These are phyloP conservation scores for Anabas testudineus DNA, from an alignment of 2,797 vertebrate species.

Conservation along the genomic window DNA sequence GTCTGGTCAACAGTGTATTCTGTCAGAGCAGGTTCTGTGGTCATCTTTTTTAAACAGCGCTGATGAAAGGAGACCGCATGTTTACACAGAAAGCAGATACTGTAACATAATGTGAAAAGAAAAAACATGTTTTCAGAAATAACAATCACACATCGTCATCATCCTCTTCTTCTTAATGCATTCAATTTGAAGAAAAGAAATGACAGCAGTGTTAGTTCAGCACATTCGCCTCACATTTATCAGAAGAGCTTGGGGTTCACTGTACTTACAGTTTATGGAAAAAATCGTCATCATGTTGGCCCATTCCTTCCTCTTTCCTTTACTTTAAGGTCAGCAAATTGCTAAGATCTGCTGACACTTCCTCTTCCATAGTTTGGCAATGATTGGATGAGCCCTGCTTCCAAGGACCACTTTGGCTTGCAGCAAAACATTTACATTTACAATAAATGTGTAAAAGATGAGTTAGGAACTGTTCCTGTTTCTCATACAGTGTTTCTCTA, in stretches of 20 bases:
- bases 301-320: conserved; percentile 51
- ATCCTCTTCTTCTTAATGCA: too few relatives aligned
- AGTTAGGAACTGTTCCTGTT: background rate
- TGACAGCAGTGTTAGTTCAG: background rate
- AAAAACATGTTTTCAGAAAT: background rate
- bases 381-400: conserved; percentile 8
- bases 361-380: conserved; percentile 30
- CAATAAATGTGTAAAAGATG: background rate
- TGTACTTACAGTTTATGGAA: background rate
- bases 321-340: conserved; percentile 12
- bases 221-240: background rate
- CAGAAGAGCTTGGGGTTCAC: background rate
- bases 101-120: background rate
- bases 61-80: conserved; percentile 44
- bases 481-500: background rate
- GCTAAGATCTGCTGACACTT: conserved; percentile 6
- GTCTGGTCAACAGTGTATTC: background rate
- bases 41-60: conserved; percentile 7
- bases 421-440: background rate
- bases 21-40: conserved; percentile 21
- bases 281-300: conserved; percentile 11
- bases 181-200: background rate
- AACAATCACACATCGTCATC: background rate
- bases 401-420: conserved; percentile 28
- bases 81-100: conserved; percentile 14